These are phyloP conservation scores for Platycheirus rosarum DNA, from an alignment of 2,888 invertebrate genomes.

Conservation along the genomic window DNA sequence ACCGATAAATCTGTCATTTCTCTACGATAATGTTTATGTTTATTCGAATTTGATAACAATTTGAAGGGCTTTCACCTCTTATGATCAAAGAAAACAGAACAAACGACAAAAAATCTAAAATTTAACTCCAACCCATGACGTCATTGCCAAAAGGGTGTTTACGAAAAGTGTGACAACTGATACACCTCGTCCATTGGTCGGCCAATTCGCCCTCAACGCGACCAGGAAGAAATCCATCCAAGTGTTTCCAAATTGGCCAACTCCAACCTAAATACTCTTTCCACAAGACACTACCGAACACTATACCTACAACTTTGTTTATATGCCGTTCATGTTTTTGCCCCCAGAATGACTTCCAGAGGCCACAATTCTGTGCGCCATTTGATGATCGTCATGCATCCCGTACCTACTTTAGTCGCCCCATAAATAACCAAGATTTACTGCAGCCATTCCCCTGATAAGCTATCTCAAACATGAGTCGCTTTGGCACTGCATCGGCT, in stretches of 20 bases:
- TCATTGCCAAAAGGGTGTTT: slow-evolving; percentile 36
- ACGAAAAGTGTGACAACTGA: not conserved
- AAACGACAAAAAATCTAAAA: no score
- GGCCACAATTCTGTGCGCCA: slow-evolving; percentile 37
- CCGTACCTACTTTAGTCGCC: slow-evolving; percentile 50
- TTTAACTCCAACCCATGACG: not conserved
- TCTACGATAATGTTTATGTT: no score
- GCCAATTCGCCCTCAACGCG: not conserved
- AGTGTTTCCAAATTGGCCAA: slow-evolving; percentile 20
- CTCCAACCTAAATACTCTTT: no score
- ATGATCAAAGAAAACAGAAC: no score
- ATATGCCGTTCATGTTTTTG: slow-evolving; percentile 29
- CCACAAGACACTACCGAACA: no score
- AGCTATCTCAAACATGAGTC: slow-evolving; percentile 65
- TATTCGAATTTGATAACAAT: no score
- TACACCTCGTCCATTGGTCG: slow-evolving; percentile 14
- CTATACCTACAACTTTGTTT: not conserved
- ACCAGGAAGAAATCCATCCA: slow-evolving; percentile 18
- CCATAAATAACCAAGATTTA: slow-evolving; percentile 71
- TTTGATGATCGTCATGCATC: slow-evolving; percentile 68
- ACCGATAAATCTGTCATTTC: no score
- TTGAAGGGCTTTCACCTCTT: no score
- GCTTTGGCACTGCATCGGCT: slow-evolving; percentile 49
- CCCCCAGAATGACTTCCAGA: slow-evolving; percentile 36
- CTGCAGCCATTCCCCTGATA: slow-evolving; percentile 67